A percentile compares a stretch with the other conserved stretches of the same genome.
Conservation (phyloP, 2,113 vertebrate genomes). For the Accipiter virgatus region DNA sequence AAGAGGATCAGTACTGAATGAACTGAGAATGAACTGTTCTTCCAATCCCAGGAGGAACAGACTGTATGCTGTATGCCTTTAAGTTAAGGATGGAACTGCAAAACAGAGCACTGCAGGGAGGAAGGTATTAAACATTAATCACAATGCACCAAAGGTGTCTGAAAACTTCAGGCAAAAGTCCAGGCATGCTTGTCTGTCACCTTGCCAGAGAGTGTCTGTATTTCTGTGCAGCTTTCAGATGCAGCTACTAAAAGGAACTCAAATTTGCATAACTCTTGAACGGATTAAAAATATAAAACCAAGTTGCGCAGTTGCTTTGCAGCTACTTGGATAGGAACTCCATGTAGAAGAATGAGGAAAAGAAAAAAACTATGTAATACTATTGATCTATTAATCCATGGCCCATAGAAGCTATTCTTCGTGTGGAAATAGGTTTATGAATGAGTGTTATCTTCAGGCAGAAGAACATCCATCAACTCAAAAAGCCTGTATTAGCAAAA, state of each 20-base stretch:
- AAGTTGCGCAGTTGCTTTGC: neutral
- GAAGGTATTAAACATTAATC: constrained; percentile 13
- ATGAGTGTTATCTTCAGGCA: neutral
- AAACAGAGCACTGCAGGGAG: neutral
- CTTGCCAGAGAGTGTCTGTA: neutral
- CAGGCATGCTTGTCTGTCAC: neutral
- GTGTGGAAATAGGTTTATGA: neutral
- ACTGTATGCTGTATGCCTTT: neutral
- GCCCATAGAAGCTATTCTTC: neutral
- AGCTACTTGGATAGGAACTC: neutral
- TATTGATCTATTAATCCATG: neutral
- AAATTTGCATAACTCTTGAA: neutral
- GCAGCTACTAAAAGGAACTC: neutral
- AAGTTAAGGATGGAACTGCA: neutral
- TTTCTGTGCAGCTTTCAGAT: neutral
- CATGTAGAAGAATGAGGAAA: neutral
- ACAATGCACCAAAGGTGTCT: neutral
- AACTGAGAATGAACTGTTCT: neutral
- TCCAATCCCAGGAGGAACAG: neutral
- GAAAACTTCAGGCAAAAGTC: neutral
- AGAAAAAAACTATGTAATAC: neutral
- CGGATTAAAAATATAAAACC: neutral
- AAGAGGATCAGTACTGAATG: neutral
- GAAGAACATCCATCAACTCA: neutral
- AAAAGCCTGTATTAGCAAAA: neutral